A percentile compares a stretch with the other conserved stretches of the same genome.
Conservation (phyloP, 1,140 invertebrate species). For the Acromyrmex heyeri region DNA sequence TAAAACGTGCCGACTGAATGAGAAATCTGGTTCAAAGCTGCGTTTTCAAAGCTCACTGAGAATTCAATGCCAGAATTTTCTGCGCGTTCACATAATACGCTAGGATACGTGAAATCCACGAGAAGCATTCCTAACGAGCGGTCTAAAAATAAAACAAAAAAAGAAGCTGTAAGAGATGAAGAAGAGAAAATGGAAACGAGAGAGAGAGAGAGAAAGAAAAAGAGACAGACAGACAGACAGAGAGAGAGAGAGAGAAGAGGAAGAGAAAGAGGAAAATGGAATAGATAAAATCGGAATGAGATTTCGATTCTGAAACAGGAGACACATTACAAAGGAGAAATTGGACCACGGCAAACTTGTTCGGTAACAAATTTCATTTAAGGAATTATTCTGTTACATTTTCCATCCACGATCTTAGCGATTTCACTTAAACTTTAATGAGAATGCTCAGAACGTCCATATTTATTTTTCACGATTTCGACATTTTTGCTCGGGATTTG, state of each 20-base stretch:
- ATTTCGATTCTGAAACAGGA: conserved; percentile 17
- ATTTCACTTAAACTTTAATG: conserved; percentile 16
- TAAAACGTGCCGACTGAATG: conserved; percentile 29
- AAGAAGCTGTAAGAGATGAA: not conserved
- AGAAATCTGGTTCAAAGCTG: conserved; percentile 45
- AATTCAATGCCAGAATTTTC: conserved; percentile 68
- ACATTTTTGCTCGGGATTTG: not conserved
- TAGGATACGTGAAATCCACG: conserved; percentile 22
- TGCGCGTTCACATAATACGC: conserved; percentile 38
- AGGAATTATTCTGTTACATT: not conserved
- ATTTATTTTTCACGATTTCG: not conserved
- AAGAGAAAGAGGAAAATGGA: not conserved
- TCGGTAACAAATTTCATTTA: conserved; percentile 1
- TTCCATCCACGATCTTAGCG: conserved; percentile 11
- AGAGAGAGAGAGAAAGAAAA: not conserved
- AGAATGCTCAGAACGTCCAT: not conserved
- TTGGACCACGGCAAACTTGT: conserved; percentile 13
- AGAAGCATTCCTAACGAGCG: conserved; percentile 55
- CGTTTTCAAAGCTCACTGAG: conserved; percentile 22
- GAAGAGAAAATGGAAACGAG: not conserved
- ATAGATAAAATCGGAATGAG: conserved; percentile 38
- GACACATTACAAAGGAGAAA: conserved; percentile 22
- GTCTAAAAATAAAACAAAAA: conserved; percentile 1
- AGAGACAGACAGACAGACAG: not conserved
- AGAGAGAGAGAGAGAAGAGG: not conserved